Conservation (phyloP, 1,140 invertebrate species). For the Bilobella aurantiaca region DNA sequence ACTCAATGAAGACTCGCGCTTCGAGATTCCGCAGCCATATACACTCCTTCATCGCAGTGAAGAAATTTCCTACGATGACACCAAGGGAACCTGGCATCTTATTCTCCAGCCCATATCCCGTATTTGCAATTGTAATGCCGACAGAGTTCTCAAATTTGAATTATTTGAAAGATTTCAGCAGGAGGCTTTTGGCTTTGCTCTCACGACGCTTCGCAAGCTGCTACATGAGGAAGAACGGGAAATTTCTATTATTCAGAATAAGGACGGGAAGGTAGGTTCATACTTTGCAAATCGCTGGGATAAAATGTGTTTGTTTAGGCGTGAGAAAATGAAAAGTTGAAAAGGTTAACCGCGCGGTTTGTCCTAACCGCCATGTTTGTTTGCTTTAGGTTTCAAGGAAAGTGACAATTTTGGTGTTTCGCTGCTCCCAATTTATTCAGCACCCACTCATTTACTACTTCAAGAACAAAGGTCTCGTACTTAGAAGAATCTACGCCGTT, state of each 20-base stretch:
- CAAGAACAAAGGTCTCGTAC: conserved; percentile 5
- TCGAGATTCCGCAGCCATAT: conserved; percentile 18
- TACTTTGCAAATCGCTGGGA: neutral
- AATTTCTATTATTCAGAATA: conserved; percentile 10
- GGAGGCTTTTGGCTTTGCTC: conserved; percentile 6
- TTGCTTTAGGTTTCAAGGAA: conserved; percentile 8
- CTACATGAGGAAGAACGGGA: conserved; percentile 7
- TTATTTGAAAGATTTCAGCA: conserved; percentile 7
- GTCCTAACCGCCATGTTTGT: neutral
- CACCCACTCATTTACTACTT: conserved; percentile 13
- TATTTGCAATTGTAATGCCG: conserved; percentile 18
- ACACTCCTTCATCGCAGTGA: conserved; percentile 11
- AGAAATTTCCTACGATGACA: neutral
- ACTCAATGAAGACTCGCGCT: conserved; percentile 17
- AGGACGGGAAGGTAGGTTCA: conserved; percentile 22
- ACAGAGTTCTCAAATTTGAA: conserved; percentile 21
- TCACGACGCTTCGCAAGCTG: conserved; percentile 15
- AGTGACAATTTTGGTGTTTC: neutral
- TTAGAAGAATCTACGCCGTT: conserved; percentile 15
- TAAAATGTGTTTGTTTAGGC: too few relatives aligned
- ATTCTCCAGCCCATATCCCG: neutral
- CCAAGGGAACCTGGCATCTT: neutral
- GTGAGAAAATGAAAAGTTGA: too few relatives aligned
- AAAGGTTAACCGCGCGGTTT: too few relatives aligned
- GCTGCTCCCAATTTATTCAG: neutral